Conservation (phyloP, 1,140 invertebrate genomes). For the Meloidogyne floridensis region DNA sequence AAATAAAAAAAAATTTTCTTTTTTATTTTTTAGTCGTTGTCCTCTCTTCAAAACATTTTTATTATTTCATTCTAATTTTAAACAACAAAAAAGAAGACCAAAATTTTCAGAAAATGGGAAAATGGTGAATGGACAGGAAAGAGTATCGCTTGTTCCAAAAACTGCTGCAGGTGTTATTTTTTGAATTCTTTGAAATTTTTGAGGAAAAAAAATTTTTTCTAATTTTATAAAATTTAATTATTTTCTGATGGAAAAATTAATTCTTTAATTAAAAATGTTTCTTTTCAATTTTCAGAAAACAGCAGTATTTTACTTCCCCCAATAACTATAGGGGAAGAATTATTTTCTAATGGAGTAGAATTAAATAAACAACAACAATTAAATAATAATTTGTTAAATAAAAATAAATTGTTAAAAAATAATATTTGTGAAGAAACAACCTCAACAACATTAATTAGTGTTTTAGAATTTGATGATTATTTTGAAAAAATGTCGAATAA, state of each 20-base stretch:
- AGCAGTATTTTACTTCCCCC: constrained; percentile 2
- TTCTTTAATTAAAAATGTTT: too few species aligned
- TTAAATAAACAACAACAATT: not conserved
- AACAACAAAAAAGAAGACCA: constrained; percentile 16
- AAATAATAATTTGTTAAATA: not conserved
- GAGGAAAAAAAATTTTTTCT: too few species aligned
- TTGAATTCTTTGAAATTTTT: too few species aligned
- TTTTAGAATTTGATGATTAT: constrained; percentile 57
- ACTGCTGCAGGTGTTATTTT: not conserved
- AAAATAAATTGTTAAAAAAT: constrained; percentile 5
- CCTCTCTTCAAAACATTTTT: constrained; percentile 35
- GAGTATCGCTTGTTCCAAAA: constrained; percentile 18
- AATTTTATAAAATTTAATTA: not conserved
- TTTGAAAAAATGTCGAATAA: constrained; percentile 57
- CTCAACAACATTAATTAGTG: constrained; percentile 29
- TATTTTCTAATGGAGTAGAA: not conserved
- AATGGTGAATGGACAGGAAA: constrained; percentile 7
- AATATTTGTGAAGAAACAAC: not conserved
- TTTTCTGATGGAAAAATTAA: not conserved
- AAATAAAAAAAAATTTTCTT: not conserved
- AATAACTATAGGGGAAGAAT: not conserved
- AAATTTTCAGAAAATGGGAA: constrained; percentile 16
- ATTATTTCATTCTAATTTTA: constrained; percentile 21
- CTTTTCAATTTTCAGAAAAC: not conserved
- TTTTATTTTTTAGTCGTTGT: constrained; percentile 35